Conservation (phyloP, 2,888 invertebrate genomes). For the Salticus scenicus region DNA sequence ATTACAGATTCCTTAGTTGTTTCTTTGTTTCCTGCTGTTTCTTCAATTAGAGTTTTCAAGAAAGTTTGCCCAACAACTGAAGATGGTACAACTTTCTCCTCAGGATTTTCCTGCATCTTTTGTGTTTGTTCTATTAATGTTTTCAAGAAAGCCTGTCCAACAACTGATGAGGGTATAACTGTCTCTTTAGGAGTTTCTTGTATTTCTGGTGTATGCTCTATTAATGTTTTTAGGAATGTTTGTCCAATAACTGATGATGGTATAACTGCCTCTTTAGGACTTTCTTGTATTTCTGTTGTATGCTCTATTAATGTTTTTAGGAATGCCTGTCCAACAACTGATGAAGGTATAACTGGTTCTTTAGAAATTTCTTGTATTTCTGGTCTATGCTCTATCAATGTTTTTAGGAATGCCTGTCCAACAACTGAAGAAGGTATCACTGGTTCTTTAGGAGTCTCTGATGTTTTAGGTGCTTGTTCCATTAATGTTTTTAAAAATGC, state of each 20-base stretch:
- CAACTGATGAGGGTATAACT: conserved; percentile 39
- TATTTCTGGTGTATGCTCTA: not conserved
- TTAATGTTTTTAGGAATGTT: conserved; percentile 23
- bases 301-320: conserved; percentile 39
- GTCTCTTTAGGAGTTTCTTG: not conserved
- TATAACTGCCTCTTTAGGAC: not conserved
- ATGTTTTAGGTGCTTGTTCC: conserved; percentile 18
- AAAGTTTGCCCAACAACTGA: conserved; percentile 58
- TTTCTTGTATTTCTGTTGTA: not conserved
- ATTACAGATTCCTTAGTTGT: conserved; percentile 13
- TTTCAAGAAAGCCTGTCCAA: conserved; percentile 59
- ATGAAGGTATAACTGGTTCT: conserved; percentile 14
- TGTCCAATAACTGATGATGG: conserved; percentile 36
- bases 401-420: conserved; percentile 58
- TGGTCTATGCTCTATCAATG: conserved; percentile 18
- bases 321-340: conserved; percentile 46
- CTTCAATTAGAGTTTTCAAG: conserved; percentile 31
- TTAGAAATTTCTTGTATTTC: not conserved
- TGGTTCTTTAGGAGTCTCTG: not conserved
- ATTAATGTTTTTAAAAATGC: conserved; percentile 53
- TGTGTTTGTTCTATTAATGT: conserved; percentile 32
- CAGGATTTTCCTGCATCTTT: not conserved
- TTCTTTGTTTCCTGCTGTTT: not conserved
- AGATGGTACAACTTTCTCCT: conserved; percentile 19
- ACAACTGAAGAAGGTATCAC: conserved; percentile 47